These are phyloP conservation scores for Odontamblyopus rebecca DNA, from an alignment of 2,797 vertebrate genomes.

Conservation along the genomic window DNA sequence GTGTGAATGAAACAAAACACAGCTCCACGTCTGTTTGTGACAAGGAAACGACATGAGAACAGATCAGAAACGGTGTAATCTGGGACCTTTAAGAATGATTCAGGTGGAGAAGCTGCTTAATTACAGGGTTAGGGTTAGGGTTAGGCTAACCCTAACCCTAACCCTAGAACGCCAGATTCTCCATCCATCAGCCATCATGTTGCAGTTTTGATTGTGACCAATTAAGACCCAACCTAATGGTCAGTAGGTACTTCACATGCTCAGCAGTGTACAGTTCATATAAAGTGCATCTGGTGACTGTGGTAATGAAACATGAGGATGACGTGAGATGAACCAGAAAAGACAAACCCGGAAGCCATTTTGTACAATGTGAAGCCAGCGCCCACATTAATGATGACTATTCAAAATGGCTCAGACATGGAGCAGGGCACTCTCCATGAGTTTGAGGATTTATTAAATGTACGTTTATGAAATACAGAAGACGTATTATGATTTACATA, in stretches of 20 bases:
- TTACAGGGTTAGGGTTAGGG: too few species aligned
- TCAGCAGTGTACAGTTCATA: neutral
- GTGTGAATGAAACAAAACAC: too few species aligned
- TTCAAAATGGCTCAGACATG: constrained; percentile 72
- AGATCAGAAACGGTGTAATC: too few species aligned
- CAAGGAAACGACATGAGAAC: too few species aligned
- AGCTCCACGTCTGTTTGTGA: too few species aligned
- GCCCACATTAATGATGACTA: constrained; percentile 58
- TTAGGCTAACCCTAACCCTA: too few species aligned
- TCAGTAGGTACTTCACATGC: neutral
- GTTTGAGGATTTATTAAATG: constrained; percentile 16
- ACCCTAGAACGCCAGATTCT: too few species aligned
- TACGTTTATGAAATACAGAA: constrained; percentile 30
- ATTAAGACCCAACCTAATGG: neutral
- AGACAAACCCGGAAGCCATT: constrained; percentile 63
- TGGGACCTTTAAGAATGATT: too few species aligned
- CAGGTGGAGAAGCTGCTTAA: too few species aligned
- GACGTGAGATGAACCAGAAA: constrained; percentile 58
- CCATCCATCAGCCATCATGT: too few species aligned
- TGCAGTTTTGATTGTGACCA: too few species aligned
- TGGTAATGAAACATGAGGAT: constrained; percentile 58
- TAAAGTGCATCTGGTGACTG: constrained; percentile 26
- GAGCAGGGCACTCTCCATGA: constrained; percentile 48
- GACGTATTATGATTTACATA: neutral
- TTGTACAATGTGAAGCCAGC: constrained; percentile 64